phyloP scores from a whole-genome alignment of 2,797 vertebrate species.

The Coregonus ussuriensis region DNA sequence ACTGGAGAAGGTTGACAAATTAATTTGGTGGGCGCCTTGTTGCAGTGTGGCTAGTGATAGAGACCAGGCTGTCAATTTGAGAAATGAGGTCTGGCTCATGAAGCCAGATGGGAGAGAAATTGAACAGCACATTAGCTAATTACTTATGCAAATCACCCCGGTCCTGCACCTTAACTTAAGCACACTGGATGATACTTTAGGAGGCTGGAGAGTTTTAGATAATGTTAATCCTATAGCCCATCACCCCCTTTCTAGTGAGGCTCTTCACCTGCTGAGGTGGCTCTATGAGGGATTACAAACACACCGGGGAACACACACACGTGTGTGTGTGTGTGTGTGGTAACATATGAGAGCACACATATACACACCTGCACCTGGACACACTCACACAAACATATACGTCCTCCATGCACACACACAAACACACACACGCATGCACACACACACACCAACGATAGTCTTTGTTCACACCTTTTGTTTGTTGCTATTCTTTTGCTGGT shows the following conservation, averaged over 20 bases:
- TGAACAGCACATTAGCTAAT: conserved; percentile 83
- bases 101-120: conserved; percentile 79
- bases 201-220: conserved; percentile 71
- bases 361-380: conserved; percentile 12
- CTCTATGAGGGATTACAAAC: conserved; percentile 30
- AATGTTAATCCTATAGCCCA: conserved; percentile 62
- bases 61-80: conserved; percentile 82
- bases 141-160: conserved; percentile 81
- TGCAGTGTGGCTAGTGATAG: conserved; percentile 77
- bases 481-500: neutral
- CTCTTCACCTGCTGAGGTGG: conserved; percentile 35
- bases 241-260: neutral
- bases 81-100: conserved; percentile 74
- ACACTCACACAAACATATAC: conserved; percentile 21
- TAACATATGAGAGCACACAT: conserved; percentile 15
- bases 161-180: conserved; percentile 76
- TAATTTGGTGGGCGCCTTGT: conserved; percentile 78
- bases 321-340: neutral
- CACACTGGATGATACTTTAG: conserved; percentile 68
- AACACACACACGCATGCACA: conserved; percentile 18
- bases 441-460: neutral
- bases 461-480: neutral
- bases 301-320: conserved; percentile 8
- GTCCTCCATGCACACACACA: neutral
- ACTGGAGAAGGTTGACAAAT: conserved; percentile 82